phyloP scores from a whole-genome alignment of 2,888 invertebrate species.

The Lasioglossum oenotherae region DNA sequence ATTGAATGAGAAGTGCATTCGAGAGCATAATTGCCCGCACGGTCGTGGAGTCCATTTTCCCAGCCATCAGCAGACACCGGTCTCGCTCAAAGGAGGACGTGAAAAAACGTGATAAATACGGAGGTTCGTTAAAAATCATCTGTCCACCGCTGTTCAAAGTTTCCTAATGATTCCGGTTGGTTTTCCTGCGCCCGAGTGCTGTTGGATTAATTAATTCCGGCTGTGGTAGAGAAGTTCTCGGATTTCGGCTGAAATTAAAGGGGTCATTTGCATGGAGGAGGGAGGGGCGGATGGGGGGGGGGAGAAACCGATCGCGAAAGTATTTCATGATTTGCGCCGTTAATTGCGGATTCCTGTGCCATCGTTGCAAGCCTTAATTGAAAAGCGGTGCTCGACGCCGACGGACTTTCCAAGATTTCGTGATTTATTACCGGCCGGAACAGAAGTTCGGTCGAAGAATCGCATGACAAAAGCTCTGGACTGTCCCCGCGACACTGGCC shows the following conservation, averaged over 20 bases:
- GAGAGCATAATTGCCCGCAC: neutral
- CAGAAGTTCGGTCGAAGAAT: neutral
- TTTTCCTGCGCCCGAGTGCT: neutral
- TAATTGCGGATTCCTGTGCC: constrained; percentile 13
- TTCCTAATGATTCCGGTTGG: neutral
- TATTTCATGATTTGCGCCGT: neutral
- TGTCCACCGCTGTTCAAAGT: neutral
- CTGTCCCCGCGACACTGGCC: neutral
- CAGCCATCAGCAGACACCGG: neutral
- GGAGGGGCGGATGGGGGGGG: neutral
- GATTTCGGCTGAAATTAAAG: neutral
- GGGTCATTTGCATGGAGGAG: neutral
- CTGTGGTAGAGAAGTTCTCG: neutral
- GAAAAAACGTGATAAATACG: neutral
- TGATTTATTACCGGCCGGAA: neutral
- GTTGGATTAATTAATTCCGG: constrained; percentile 30
- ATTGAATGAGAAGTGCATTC: neutral
- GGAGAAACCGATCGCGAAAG: neutral
- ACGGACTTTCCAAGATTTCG: neutral
- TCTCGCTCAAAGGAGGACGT: neutral
- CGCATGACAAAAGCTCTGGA: neutral
- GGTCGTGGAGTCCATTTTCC: neutral
- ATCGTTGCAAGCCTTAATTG: neutral
- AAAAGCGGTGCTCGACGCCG: neutral
- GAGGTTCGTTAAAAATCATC: neutral